A percentile compares a stretch with the other conserved stretches of the same genome.
phyloP scores from a whole-genome alignment of 2,113 vertebrate species.

The Tylochromis polylepis region DNA sequence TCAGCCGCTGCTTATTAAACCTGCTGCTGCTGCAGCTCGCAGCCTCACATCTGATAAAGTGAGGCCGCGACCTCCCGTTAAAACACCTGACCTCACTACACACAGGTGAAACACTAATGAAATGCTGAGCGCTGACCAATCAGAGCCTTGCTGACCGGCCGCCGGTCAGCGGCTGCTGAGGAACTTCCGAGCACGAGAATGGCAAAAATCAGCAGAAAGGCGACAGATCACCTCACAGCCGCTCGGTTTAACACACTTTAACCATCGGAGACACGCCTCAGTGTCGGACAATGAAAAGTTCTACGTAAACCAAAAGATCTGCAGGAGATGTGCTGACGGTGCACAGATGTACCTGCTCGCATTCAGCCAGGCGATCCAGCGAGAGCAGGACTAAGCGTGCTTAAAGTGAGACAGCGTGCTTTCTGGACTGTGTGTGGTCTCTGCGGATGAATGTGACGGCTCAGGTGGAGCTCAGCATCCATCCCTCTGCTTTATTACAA shows the following conservation, averaged over 20 bases:
- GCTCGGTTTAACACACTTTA: background rate
- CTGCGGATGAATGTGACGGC: background rate
- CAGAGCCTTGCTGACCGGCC: background rate
- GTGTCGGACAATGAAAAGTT: background rate
- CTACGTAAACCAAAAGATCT: background rate
- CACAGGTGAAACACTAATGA: conserved; percentile 13
- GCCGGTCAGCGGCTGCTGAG: background rate
- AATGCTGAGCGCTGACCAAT: background rate
- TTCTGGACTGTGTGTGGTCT: background rate
- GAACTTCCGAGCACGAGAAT: background rate
- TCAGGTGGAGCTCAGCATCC: background rate
- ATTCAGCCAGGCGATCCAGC: background rate
- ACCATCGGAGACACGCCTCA: background rate
- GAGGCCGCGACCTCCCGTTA: conserved; percentile 20
- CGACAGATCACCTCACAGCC: background rate
- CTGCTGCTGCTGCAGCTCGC: background rate
- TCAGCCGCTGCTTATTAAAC: conserved; percentile 46
- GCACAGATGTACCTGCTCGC: background rate
- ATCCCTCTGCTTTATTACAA: background rate
- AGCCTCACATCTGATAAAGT: conserved; percentile 21
- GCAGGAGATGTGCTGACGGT: background rate
- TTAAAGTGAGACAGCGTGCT: background rate
- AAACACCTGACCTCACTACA: conserved; percentile 30
- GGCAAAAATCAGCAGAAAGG: background rate
- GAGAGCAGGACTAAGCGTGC: background rate